Evolutionary conservation across 2,113 vertebrate genomes (phyloP).

Genomic region (Thinocorus orbignyianus): DNA sequence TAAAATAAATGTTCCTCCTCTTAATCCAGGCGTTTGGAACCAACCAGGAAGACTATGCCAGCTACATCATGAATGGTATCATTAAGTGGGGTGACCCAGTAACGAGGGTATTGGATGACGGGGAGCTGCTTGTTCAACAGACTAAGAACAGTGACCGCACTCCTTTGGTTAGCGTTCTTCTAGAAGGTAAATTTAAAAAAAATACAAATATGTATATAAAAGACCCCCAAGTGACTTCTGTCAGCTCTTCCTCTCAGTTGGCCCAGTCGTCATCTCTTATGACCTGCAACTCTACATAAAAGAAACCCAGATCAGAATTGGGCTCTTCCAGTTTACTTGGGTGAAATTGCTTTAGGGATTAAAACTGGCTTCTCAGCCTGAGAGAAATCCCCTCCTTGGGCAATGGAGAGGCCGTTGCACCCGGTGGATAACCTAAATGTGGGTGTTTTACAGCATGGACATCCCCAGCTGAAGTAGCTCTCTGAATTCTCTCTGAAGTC

Average conservation of each 20-base stretch:
- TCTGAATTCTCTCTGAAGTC: neutral
- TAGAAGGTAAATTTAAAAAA: slow-evolving; percentile 82
- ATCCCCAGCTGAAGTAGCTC: neutral
- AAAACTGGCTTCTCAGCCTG: neutral
- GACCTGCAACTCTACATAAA: neutral
- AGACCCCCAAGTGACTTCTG: neutral
- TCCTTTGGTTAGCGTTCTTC: slow-evolving; percentile 90
- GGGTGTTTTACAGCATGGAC: neutral
- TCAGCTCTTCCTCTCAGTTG: neutral
- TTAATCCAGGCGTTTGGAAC: slow-evolving; percentile 88
- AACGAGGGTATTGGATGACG: slow-evolving; percentile 86
- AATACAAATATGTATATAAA: accelerated
- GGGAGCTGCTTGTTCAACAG: slow-evolving; percentile 93
- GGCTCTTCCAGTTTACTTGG: neutral
- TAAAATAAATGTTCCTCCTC: neutral
- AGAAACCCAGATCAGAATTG: neutral
- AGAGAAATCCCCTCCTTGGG: neutral
- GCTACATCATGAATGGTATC: slow-evolving; percentile 97
- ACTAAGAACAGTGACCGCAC: slow-evolving; percentile 97
- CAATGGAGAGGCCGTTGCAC: neutral
- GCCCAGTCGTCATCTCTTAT: no score
- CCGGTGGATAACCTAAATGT: neutral
- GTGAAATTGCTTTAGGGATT: neutral
- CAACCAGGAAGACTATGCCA: slow-evolving; percentile 95
- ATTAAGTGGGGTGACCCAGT: slow-evolving; percentile 94